Evolutionary conservation across 2,113 vertebrate genomes (phyloP).

Genomic region (Platanista minor): DNA sequence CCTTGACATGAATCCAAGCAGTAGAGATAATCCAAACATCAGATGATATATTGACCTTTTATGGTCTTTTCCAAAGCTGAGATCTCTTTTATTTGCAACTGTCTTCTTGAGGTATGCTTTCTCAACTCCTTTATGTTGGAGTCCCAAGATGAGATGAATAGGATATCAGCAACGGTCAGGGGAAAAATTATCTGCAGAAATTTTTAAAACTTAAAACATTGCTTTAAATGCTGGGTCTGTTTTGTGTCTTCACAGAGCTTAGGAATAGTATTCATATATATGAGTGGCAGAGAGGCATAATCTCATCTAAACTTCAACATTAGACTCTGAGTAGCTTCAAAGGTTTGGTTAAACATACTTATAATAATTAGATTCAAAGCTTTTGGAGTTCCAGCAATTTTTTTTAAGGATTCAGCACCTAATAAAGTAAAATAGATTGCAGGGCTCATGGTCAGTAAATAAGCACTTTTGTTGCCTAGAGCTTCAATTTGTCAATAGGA

Average conservation of each 20-base stretch:
- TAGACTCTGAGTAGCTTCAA: slow-evolving; percentile 73
- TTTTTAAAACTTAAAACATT: background rate
- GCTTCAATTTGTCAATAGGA: slow-evolving; percentile 77
- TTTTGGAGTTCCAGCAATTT: slow-evolving; percentile 72
- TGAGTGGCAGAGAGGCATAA: slow-evolving; percentile 62
- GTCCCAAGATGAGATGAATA: background rate
- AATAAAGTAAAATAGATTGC: slow-evolving; percentile 83
- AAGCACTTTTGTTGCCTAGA: slow-evolving; percentile 76
- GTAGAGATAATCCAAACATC: background rate
- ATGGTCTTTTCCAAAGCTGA: background rate
- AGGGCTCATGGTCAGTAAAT: slow-evolving; percentile 75
- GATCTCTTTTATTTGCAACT: background rate
- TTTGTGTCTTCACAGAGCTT: background rate
- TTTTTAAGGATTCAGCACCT: slow-evolving; percentile 76
- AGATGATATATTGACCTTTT: background rate
- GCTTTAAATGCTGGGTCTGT: slow-evolving; percentile 34
- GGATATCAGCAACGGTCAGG: background rate
- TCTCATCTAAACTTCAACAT: slow-evolving; percentile 67
- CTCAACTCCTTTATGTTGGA: background rate
- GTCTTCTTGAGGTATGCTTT: background rate
- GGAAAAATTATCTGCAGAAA: slow-evolving; percentile 42
- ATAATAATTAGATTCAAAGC: slow-evolving; percentile 78
- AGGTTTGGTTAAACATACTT: slow-evolving; percentile 80
- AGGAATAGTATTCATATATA: slow-evolving; percentile 41
- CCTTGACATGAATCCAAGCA: background rate